These are phyloP conservation scores for Cryptocephalus primarius DNA, from an alignment of 2,888 invertebrate genomes.

Conservation along the genomic window DNA sequence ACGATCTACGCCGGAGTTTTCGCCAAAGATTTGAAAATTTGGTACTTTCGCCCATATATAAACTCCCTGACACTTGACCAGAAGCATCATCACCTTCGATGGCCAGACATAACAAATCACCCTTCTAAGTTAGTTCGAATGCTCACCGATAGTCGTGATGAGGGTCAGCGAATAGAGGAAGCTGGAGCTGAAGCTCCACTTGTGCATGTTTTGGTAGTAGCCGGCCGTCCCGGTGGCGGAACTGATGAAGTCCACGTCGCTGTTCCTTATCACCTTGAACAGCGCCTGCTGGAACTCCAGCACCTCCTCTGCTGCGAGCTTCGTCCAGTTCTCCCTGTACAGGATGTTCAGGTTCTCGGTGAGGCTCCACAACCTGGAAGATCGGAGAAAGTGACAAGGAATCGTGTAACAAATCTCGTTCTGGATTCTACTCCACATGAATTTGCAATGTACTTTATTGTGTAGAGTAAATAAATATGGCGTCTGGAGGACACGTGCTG, in stretches of 20 bases:
- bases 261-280: conserved; percentile 36
- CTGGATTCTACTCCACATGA: too few relatives aligned
- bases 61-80: too few relatives aligned
- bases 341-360: conserved; percentile 81
- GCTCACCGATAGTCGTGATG: conserved; percentile 88
- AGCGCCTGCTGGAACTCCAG: conserved; percentile 67
- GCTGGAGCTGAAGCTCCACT: conserved; percentile 87
- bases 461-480: too few relatives aligned
- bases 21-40: too few relatives aligned
- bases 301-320: conserved; percentile 76
- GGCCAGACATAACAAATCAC: too few relatives aligned
- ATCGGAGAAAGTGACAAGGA: not conserved
- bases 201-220: conserved; percentile 41
- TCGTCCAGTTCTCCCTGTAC: conserved; percentile 86
- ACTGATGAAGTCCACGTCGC: conserved; percentile 23
- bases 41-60: too few relatives aligned
- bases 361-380: conserved; percentile 62
- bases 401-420: not conserved
- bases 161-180: conserved; percentile 88
- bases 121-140: too few relatives aligned
- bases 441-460: too few relatives aligned
- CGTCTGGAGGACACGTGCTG: too few relatives aligned
- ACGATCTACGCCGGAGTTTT: too few relatives aligned
- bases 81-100: too few relatives aligned
- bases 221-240: conserved; percentile 36